Base-by-base conservation (phyloP, 1,140 invertebrate species). In the Tetramorium parvispinum region DNA sequence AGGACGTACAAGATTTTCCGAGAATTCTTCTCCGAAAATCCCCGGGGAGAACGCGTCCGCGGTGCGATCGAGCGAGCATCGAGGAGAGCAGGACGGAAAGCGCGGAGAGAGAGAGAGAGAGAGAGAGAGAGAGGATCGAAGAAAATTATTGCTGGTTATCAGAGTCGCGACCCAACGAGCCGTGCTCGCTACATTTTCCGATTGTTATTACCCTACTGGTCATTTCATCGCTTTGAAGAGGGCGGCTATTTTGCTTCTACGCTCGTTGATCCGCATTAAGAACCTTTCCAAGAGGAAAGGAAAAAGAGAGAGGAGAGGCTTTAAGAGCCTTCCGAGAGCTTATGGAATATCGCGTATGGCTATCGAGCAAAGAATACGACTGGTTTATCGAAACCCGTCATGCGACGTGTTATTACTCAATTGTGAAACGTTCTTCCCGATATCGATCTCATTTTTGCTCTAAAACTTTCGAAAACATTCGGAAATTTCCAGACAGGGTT, bases 201-300 rank as follows among this genome's bases (percentile, higher is more conserved):
- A 81, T 81, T 81, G 78, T 81, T 81, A 81, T 81, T 81, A 81
- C 51, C 78, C 78, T 81, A 81, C 78, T 70, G 78, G 78, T 81
- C 65, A 81, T 81, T 81, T 81, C 78, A 81, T 81, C 65, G 78
- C 78, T 81, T 70, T 70, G 49, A 81, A 57, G 78, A 81, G 78
- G 49, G 57, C 49, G 65, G 78, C 78, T 81, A 70, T 70, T 81
- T 81, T 81, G 78, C 78, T 70, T 81, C 63, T 18, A 81, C 63
- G 78, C 65, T 81, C 78, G 63, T 81, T 81, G 63, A 81, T 57
- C 65, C 78, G 78, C 78, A 49, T 53, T 70, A 66, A 81, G 78
- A 81, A 63, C 78, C 78, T 81, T 70, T 59, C 24, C 49, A n/a
- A 8, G 46, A 49, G 43, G 32, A 68, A 49, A 70, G 27, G n/a